Conservation (phyloP, 2,113 vertebrate genomes). For the Epinephelus fuscoguttatus region DNA sequence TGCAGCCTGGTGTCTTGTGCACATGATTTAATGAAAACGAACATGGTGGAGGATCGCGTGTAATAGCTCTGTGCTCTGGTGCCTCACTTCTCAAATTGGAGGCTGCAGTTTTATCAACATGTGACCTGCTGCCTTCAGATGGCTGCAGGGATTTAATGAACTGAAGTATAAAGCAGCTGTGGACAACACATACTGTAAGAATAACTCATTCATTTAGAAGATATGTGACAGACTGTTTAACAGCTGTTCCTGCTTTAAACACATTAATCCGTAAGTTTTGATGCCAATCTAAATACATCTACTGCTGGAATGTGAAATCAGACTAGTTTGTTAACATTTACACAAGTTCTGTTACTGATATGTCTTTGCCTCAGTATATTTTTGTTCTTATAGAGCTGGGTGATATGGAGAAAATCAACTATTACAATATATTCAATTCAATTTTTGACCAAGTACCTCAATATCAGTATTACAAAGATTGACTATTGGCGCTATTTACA, state of each 20-base stretch:
- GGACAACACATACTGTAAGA: neutral
- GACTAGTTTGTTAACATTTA: neutral
- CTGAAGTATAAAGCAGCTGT: neutral
- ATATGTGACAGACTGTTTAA: neutral
- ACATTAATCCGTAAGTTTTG: neutral
- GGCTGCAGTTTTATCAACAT: neutral
- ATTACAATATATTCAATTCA: too few relatives aligned
- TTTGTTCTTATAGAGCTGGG: too few relatives aligned
- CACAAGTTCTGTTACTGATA: neutral
- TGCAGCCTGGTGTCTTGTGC: neutral
- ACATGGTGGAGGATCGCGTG: neutral
- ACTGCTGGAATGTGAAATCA: neutral
- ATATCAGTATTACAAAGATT: too few relatives aligned
- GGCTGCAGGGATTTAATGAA: neutral
- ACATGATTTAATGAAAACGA: neutral
- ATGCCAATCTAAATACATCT: neutral
- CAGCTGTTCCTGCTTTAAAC: neutral
- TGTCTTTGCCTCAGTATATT: neutral
- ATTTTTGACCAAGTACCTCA: too few relatives aligned
- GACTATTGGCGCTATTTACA: too few relatives aligned
- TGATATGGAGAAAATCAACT: too few relatives aligned
- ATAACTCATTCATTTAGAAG: neutral
- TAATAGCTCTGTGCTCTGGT: too few relatives aligned
- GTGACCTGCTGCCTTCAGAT: neutral
- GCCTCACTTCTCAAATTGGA: neutral